Evolutionary conservation across 2,113 vertebrate genomes (phyloP), one percentile per base, ranked within the genome.

Genomic region (Trichomycterus rosablanca): DNA sequence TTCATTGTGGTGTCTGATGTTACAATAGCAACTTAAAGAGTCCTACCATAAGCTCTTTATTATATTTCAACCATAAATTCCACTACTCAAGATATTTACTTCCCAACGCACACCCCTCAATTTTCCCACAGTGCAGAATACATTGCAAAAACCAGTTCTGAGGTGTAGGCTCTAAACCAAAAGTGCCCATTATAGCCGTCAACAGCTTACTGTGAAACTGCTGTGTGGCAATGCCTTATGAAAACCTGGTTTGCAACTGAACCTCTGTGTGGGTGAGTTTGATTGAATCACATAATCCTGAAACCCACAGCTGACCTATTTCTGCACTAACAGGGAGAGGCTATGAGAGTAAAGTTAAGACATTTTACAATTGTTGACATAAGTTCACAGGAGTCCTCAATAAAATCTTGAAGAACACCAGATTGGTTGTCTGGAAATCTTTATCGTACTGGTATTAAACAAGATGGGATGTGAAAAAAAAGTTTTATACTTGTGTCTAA

Each of bases 241-340:
- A 26, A 14, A 60, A 39, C 34, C 19, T 49, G 48, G 14, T 46
- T 57, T 45, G 57, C 34, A 54, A n/a, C 52, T 26, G 34, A 57
- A 63, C 53, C 42, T 70, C 20, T 51, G 61, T 51, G 52, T 30
- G 59, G 44, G 9, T 50, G 20, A 30, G 37, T 66, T 42, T 56
- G 16, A 66, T 19, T 56, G 58, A 66, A 66, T 52, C 46, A 24
- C 45, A 49, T 56, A 46, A 15, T 32, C 28, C 22, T 57, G 43
- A 63, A 57, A 50, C 46, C 52, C 62, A 71, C 50, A 61, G 43
- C 46, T 46, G 8, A 43, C 28, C 26, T 50, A 46, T 32, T 40
- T 64, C 43, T 70, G 20, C 18, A 34, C 12, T 18, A 22, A 39
- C 23, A 14, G 22, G 7, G 4, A 40, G 59, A 35, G 23, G 39